Evolutionary conservation across 1,140 invertebrate species (phyloP), one percentile per base, ranked within the genome.

Genomic region (Ceratitis capitata): DNA sequence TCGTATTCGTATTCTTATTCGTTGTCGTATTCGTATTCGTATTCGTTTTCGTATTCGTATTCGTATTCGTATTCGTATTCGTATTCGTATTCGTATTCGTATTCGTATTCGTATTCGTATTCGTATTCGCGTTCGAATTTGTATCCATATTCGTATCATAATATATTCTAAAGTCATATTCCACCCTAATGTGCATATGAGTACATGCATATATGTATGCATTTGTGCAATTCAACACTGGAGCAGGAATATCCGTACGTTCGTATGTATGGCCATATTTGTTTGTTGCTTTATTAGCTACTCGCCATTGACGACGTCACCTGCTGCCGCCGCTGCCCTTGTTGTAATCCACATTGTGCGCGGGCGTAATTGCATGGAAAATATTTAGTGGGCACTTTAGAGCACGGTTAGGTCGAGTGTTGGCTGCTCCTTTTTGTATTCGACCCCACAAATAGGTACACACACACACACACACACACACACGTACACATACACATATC

Each of bases 361-460:
- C 69, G 69, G 39, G 69, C 69, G 69, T 78, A 78, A 78, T 78
- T 78, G 69, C 69, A 78, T 78, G 69, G 69, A 78, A 78, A 78
- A 78, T 78, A 78, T 78, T 78, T 78, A 78, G 69, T 78, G 69
- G 69, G 39, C 69, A 78, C 69, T 78, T 78, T 78, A 78, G 16
- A 78, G 35, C 39, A n/a, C 39, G 10, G 69, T 78, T 78, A 78
- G 69, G 69, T 78, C 69, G 69, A 78, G 69, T 78, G 39, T 2
- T 45, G 69, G 35, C n/a, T 45, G 69, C n/a, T n/a, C 5, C n/a
- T 12, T 78, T 78, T 78, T 78, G 19, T 45, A n/a, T 45, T 78
- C 69, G 42, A 6, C 42, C 6, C 23, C 1, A 29, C 32, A 39
- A 16, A 42, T 19, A 32, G 23, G 32, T 0, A 1, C 26, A n/a